These are phyloP conservation scores for Vulpes lagopus DNA, from an alignment of 2,113 vertebrate genomes.

Conservation along the genomic window DNA sequence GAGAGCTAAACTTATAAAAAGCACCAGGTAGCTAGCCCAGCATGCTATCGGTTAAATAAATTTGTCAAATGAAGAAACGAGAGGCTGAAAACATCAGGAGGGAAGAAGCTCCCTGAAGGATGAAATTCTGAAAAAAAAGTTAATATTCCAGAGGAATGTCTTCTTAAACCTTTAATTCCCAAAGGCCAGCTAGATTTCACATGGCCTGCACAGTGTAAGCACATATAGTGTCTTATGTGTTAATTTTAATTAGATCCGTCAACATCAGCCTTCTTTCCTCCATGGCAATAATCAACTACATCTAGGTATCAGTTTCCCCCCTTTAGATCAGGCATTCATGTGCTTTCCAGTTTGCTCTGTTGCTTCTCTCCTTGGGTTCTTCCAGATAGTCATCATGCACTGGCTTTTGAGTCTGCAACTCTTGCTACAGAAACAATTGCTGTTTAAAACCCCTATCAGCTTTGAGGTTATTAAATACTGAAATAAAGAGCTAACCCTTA, in stretches of 20 bases:
- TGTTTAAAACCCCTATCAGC: slow-evolving; percentile 45
- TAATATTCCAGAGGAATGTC: background rate
- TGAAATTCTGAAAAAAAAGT: background rate
- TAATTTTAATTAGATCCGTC: background rate
- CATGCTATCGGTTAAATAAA: background rate
- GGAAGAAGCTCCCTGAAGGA: background rate
- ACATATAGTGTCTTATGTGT: background rate
- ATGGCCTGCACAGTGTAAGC: background rate
- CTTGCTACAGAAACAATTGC: background rate
- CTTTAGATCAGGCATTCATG: background rate
- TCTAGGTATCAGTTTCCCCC: background rate
- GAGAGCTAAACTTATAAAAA: background rate
- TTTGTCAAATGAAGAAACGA: background rate
- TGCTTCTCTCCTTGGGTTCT: background rate
- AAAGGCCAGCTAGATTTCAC: background rate
- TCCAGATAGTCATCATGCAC: background rate
- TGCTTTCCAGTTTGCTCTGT: background rate
- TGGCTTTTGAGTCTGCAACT: background rate
- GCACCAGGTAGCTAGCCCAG: background rate
- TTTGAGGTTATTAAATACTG: slow-evolving; percentile 76
- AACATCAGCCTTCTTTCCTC: background rate
- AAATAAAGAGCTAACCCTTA: slow-evolving; percentile 65
- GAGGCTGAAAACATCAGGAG: background rate
- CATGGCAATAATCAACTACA: background rate
- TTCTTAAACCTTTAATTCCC: background rate